These are phyloP conservation scores for Phenganax marumi DNA, from an alignment of 92 coral and sea anemone species.

Conservation along the genomic window DNA sequence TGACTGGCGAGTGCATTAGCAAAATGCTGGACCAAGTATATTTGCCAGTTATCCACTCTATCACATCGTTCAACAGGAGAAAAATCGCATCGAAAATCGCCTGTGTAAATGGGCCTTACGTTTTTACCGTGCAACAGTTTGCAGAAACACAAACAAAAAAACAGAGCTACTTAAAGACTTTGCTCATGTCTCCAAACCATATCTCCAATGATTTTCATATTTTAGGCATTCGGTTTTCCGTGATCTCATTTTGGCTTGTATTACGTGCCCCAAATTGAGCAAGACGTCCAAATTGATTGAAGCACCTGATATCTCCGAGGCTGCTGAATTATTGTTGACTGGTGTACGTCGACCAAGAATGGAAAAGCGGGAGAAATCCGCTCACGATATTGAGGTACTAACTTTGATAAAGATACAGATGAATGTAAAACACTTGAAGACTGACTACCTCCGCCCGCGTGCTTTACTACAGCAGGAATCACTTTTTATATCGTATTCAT, in stretches of 20 bases:
- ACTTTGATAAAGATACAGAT: not conserved
- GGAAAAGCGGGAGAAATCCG: not conserved
- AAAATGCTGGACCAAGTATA: too few species aligned
- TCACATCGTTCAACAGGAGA: too few species aligned
- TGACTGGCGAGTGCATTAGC: too few species aligned
- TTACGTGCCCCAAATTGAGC: not conserved
- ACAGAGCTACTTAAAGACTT: not conserved
- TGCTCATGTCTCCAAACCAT: not conserved
- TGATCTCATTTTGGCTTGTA: constrained; percentile 11
- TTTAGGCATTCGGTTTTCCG: not conserved
- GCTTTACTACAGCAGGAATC: too few species aligned
- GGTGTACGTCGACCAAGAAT: constrained; percentile 6
- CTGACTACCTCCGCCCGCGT: too few species aligned
- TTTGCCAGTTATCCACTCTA: too few species aligned
- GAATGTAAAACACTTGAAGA: too few species aligned
- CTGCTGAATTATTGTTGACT: constrained; percentile 37
- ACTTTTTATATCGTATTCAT: too few species aligned
- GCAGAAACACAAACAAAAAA: too few species aligned
- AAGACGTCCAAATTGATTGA: constrained; percentile 11
- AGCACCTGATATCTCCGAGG: constrained; percentile 39
- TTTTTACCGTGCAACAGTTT: not conserved
- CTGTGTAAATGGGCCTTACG: too few species aligned
- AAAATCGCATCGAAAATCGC: too few species aligned
- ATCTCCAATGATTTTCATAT: not conserved
- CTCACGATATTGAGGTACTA: constrained; percentile 28